These are phyloP conservation scores for Aldabrachelys gigantea DNA, from an alignment of 2,113 vertebrate species.

Conservation along the genomic window DNA sequence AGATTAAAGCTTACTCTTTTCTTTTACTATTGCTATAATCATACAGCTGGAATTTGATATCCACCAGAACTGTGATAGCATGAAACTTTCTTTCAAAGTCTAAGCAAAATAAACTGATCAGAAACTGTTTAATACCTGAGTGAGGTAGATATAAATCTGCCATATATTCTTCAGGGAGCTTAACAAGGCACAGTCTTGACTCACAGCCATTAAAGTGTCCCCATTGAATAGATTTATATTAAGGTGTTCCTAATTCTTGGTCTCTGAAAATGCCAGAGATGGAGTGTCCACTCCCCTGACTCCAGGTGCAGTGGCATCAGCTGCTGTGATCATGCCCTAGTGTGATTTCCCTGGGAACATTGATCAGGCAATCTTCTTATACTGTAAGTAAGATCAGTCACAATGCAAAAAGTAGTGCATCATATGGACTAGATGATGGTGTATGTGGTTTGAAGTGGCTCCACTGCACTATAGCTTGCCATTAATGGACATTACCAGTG, in stretches of 20 bases:
- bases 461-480: not conserved
- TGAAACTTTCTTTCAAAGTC: not conserved
- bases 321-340: rapidly evolving
- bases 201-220: not conserved
- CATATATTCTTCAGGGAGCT: not conserved
- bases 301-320: not conserved
- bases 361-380: not conserved
- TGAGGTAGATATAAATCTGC: not conserved
- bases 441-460: not conserved
- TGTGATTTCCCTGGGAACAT: not conserved
- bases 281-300: not conserved
- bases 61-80: not conserved
- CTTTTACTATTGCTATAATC: not conserved
- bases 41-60: not conserved
- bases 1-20: not conserved
- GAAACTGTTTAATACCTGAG: not conserved
- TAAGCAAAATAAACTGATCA: not conserved
- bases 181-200: not conserved
- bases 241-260: not conserved
- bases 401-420: rapidly evolving
- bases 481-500: not conserved
- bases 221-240: not conserved
- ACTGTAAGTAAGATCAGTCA: not conserved
- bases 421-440: not conserved
- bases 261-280: rapidly evolving